phyloP scores from a whole-genome alignment of 2,797 vertebrate species.

The Gallinago nigripennis region DNA sequence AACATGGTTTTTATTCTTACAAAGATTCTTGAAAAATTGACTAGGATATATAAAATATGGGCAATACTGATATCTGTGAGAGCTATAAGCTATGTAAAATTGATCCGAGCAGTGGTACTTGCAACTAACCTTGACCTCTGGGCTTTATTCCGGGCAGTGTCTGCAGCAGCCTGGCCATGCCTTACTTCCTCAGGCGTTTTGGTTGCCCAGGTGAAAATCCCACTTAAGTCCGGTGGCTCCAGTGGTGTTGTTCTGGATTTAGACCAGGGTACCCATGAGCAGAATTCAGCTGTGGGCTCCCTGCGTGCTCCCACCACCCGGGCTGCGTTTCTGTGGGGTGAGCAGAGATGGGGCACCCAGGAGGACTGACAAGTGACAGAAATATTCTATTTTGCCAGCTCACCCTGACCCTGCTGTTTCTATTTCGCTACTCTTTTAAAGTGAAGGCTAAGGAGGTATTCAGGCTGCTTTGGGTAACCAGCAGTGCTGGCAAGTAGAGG shows the following conservation, averaged over 20 bases:
- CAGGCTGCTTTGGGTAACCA: background rate
- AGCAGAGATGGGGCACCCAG: background rate
- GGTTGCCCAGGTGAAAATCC: slow-evolving; percentile 21
- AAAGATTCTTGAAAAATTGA: background rate
- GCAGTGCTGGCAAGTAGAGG: background rate
- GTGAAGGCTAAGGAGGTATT: background rate
- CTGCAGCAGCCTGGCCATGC: background rate
- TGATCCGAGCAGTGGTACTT: background rate
- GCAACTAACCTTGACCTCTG: background rate
- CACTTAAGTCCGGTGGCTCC: background rate
- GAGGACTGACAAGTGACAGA: slow-evolving; percentile 1
- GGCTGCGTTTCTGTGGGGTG: background rate
- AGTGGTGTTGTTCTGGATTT: background rate
- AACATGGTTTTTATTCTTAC: background rate
- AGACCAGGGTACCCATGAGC: rapidly evolving
- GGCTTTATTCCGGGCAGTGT: background rate
- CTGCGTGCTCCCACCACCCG: background rate
- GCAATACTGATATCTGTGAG: background rate
- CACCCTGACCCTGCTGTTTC: background rate
- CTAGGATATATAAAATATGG: too few relatives aligned
- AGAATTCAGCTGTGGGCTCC: background rate
- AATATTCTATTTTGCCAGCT: background rate
- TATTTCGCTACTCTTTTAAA: background rate
- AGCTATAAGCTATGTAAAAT: background rate
- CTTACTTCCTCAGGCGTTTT: background rate